Evolutionary conservation across 2,113 vertebrate species (phyloP).

Genomic region (Brachypodius melanocephalos): DNA sequence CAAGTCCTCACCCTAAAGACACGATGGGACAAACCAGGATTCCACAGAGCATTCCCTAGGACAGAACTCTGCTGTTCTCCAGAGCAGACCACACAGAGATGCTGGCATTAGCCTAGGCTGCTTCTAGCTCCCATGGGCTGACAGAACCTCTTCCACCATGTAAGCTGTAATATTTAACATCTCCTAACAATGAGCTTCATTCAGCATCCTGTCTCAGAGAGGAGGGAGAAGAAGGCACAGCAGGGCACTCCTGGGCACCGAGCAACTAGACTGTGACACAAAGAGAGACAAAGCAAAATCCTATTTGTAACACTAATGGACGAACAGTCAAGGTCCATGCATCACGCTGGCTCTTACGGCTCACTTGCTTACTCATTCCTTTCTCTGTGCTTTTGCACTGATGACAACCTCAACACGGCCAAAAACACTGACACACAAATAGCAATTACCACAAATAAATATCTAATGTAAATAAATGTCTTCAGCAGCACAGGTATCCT

Average conservation of each 20-base stretch:
- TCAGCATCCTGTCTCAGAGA: neutral
- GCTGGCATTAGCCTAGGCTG: neutral
- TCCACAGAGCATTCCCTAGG: neutral
- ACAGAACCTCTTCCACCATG: neutral
- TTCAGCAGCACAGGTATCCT: neutral
- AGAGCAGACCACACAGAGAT: neutral
- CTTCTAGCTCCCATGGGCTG: neutral
- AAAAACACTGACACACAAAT: neutral
- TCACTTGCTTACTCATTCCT: neutral
- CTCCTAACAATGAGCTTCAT: neutral
- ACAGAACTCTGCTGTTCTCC: neutral
- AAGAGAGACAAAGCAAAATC: slow-evolving; percentile 18
- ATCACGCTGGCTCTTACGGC: neutral
- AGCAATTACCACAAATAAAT: neutral
- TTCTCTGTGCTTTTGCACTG: neutral
- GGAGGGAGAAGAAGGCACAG: slow-evolving; percentile 1
- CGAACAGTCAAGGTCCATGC: neutral
- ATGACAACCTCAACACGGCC: neutral
- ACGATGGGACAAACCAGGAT: neutral
- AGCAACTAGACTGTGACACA: neutral
- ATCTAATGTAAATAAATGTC: neutral
- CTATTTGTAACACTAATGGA: neutral
- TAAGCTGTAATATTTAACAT: neutral
- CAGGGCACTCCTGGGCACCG: neutral
- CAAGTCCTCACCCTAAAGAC: neutral